Evolutionary conservation across 1,140 invertebrate species (phyloP).

Genomic region (Bombyx mandarina): DNA sequence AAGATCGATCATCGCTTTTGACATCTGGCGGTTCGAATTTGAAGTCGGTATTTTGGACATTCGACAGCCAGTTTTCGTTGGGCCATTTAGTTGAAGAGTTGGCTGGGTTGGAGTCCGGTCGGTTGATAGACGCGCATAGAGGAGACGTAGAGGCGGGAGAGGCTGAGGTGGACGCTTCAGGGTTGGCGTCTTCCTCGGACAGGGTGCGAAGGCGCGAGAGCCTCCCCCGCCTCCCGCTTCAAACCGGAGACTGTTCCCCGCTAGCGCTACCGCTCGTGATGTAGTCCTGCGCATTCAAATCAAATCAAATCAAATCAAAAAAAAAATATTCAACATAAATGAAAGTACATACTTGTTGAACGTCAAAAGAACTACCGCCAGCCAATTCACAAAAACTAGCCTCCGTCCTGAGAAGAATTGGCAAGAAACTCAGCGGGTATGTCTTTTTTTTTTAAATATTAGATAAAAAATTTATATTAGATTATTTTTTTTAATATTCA

Average conservation of each 20-base stretch:
- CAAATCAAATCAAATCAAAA: too few species aligned
- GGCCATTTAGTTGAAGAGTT: neutral
- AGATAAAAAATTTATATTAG: too few species aligned
- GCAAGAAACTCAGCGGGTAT: too few species aligned
- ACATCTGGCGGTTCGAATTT: neutral
- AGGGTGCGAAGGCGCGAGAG: slow-evolving; percentile 54
- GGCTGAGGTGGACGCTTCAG: slow-evolving; percentile 27
- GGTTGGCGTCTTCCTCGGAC: slow-evolving; percentile 47
- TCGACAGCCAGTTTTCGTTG: neutral
- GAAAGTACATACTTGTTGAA: too few species aligned
- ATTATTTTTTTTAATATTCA: too few species aligned
- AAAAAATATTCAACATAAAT: too few species aligned
- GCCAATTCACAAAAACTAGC: too few species aligned
- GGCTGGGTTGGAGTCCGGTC: neutral
- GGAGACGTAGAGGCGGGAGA: slow-evolving; percentile 34
- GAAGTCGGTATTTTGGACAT: neutral
- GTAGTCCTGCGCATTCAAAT: slow-evolving; percentile 38
- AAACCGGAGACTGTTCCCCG: slow-evolving; percentile 59
- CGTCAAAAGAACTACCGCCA: too few species aligned
- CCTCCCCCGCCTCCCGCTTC: slow-evolving; percentile 60
- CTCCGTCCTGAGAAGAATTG: too few species aligned
- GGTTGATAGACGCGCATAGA: neutral
- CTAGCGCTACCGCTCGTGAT: slow-evolving; percentile 56
- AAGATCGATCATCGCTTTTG: too few species aligned
- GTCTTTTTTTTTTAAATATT: too few species aligned